Conservation (phyloP, 2,797 vertebrate species). For the Acanthurus tractus region DNA sequence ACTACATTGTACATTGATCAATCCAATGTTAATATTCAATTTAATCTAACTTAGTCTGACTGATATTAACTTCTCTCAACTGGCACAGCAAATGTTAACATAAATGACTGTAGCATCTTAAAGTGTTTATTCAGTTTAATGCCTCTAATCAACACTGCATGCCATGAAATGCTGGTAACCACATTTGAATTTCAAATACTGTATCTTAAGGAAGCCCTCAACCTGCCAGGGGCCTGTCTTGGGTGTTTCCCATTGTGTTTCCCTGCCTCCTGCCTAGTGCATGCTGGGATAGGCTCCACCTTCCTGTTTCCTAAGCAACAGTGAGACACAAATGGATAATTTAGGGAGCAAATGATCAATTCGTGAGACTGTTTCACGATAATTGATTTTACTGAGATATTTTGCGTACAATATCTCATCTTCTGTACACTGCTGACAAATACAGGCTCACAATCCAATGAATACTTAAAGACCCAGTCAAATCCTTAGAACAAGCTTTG, state of each 20-base stretch:
- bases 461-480: neutral
- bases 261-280: slow-evolving; percentile 1
- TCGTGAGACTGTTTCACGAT: neutral
- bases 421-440: neutral
- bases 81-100: neutral
- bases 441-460: neutral
- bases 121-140: neutral
- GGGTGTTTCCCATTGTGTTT: slow-evolving; percentile 18
- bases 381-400: neutral
- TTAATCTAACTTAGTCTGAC: neutral
- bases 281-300: slow-evolving; percentile 34
- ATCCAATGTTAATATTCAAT: neutral
- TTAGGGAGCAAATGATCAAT: neutral
- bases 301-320: neutral
- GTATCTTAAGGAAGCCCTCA: neutral
- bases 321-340: neutral
- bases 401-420: neutral
- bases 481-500: neutral
- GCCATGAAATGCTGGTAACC: slow-evolving; percentile 7
- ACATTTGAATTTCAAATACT: slow-evolving; percentile 48
- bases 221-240: neutral
- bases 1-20: neutral
- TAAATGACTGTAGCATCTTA: neutral
- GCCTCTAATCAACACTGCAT: neutral
- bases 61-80: neutral